Percentiles rank a stretch among this genome's conserved stretches.
phyloP scores from a whole-genome alignment of 1,140 invertebrate species.

The Brachionus sp. region DNA sequence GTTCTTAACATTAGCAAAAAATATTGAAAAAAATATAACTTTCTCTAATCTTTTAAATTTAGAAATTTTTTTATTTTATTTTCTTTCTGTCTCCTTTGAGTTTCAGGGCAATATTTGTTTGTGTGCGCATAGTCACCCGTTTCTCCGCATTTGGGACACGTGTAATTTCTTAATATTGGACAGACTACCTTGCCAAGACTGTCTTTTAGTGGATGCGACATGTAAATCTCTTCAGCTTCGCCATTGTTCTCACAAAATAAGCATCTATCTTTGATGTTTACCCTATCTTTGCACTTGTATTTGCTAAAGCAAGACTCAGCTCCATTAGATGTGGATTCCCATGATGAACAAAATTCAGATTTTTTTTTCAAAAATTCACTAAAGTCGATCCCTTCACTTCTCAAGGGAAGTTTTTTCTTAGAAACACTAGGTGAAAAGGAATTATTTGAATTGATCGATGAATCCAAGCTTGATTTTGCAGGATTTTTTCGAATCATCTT shows the following conservation, averaged over 20 bases:
- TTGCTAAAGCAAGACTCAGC: not conserved
- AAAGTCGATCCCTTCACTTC: constrained; percentile 6
- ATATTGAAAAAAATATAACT: not conserved
- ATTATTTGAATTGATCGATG: not conserved
- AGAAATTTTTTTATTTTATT: constrained; percentile 32
- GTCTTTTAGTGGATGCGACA: constrained; percentile 59
- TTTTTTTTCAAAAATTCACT: constrained; percentile 26
- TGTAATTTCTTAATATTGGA: constrained; percentile 61
- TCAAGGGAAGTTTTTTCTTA: constrained; percentile 6
- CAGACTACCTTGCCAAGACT: constrained; percentile 57
- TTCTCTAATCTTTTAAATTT: constrained; percentile 15
- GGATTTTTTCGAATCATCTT: not conserved
- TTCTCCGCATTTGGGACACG: constrained; percentile 61
- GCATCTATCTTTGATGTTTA: not conserved
- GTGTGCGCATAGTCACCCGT: constrained; percentile 64
- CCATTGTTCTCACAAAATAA: constrained; percentile 50
- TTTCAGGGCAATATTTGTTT: constrained; percentile 54
- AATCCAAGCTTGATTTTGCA: not conserved
- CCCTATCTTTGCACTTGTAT: not conserved
- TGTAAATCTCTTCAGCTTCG: constrained; percentile 60
- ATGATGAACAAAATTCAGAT: not conserved
- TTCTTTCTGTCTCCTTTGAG: constrained; percentile 34
- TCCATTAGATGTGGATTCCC: not conserved
- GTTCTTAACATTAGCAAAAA: not conserved
- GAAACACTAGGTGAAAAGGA: not conserved